These are phyloP conservation scores for Amblyopsis rosae DNA, from an alignment of 2,113 vertebrate species.

Conservation along the genomic window DNA sequence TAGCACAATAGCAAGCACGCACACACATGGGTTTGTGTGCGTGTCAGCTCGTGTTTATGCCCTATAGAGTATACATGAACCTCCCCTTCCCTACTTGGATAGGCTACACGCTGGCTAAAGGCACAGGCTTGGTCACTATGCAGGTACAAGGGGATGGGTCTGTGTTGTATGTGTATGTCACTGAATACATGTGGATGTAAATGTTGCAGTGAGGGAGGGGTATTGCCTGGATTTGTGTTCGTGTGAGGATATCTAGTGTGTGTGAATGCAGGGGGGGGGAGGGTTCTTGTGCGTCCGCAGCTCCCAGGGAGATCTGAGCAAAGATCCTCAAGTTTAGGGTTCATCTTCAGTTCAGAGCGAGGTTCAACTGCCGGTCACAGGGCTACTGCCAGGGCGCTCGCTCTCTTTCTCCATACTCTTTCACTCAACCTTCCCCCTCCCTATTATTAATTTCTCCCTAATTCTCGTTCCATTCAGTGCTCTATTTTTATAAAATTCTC, in stretches of 20 bases:
- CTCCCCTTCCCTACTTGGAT: too few species aligned
- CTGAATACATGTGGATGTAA: neutral
- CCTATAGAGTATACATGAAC: too few species aligned
- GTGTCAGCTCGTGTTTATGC: too few species aligned
- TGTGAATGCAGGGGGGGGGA: conserved; percentile 13
- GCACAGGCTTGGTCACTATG: conserved; percentile 32
- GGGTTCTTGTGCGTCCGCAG: conserved; percentile 38
- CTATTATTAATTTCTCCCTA: neutral
- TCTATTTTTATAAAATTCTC: conserved; percentile 17
- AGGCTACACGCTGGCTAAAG: conserved; percentile 30
- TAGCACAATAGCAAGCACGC: too few species aligned
- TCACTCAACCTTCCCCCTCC: conserved; percentile 10
- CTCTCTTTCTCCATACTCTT: conserved; percentile 26
- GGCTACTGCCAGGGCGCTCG: conserved; percentile 56
- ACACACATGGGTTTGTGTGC: conserved; percentile 4
- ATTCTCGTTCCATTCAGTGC: conserved; percentile 38
- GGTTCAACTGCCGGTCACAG: conserved; percentile 79
- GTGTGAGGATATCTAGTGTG: conserved; percentile 11
- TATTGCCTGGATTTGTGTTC: conserved; percentile 46
- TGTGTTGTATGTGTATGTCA: neutral
- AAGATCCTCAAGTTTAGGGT: conserved; percentile 78
- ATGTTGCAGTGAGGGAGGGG: conserved; percentile 39
- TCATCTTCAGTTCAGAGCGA: conserved; percentile 79
- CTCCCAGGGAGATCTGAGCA: conserved; percentile 75
- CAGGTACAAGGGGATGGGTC: conserved; percentile 26